phyloP scores from a whole-genome alignment of 2,797 vertebrate species.

The Sardinella longiceps region DNA sequence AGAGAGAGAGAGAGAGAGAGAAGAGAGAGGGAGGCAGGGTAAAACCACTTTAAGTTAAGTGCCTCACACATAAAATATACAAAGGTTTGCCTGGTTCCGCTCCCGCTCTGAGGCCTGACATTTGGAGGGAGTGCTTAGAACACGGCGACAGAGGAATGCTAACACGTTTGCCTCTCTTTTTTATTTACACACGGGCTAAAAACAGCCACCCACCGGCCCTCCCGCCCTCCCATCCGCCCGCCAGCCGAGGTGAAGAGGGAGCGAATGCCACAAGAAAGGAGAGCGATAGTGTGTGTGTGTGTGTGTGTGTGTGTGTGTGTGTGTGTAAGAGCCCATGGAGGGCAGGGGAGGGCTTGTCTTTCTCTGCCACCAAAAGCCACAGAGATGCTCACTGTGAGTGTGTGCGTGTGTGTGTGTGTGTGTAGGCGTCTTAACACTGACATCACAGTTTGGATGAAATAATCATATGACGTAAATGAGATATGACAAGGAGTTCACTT shows the following conservation, averaged over 20 bases:
- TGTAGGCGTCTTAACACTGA: not conserved
- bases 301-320: too few species aligned
- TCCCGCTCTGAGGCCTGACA: not conserved
- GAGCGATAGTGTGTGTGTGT: too few species aligned
- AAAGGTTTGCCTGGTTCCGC: slow-evolving; percentile 20
- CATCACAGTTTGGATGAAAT: not conserved
- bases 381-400: not conserved
- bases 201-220: too few species aligned
- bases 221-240: too few species aligned
- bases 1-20: too few species aligned
- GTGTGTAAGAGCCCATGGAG: too few species aligned
- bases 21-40: slow-evolving; percentile 47
- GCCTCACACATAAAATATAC: slow-evolving; percentile 30
- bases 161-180: not conserved
- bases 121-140: not conserved
- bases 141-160: not conserved
- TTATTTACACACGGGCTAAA: slow-evolving; percentile 5
- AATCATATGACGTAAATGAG: not conserved
- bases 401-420: too few species aligned
- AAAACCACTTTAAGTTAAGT: slow-evolving; percentile 37
- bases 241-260: not conserved
- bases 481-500: not conserved
- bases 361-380: not conserved
- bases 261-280: not conserved
- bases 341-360: not conserved